Evolutionary conservation across 2,797 vertebrate genomes (phyloP).

Genomic region (Halcyon badia): DNA sequence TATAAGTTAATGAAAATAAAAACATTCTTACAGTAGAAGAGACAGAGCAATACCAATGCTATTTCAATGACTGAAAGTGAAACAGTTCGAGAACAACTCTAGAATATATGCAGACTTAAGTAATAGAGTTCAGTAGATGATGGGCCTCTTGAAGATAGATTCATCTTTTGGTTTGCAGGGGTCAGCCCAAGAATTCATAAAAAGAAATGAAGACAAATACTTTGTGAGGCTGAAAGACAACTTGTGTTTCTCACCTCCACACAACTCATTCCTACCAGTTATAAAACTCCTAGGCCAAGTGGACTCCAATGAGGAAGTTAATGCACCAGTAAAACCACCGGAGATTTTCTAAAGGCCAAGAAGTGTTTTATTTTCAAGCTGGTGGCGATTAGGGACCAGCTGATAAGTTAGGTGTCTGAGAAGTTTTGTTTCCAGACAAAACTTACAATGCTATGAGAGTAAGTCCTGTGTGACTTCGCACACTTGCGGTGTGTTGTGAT

Average conservation of each 20-base stretch:
- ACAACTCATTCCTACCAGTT: background rate
- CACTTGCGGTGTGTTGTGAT: background rate
- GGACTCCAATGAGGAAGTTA: background rate
- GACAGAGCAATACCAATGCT: background rate
- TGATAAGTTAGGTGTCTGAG: background rate
- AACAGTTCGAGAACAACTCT: background rate
- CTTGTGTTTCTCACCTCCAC: background rate
- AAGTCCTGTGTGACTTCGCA: background rate
- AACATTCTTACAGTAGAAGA: background rate
- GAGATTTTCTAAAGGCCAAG: background rate
- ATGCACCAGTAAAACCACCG: background rate
- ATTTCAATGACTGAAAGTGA: background rate
- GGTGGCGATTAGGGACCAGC: background rate
- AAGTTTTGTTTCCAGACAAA: background rate
- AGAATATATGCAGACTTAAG: background rate
- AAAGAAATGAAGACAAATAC: background rate
- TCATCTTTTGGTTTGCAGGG: background rate
- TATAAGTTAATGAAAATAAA: background rate
- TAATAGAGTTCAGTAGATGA: background rate
- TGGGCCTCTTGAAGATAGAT: background rate
- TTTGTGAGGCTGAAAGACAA: background rate
- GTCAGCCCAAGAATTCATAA: background rate
- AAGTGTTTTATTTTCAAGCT: background rate
- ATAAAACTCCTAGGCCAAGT: background rate
- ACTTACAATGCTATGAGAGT: background rate